Conservation (phyloP, 2,888 invertebrate genomes). For the Polydesmus complanatus region DNA sequence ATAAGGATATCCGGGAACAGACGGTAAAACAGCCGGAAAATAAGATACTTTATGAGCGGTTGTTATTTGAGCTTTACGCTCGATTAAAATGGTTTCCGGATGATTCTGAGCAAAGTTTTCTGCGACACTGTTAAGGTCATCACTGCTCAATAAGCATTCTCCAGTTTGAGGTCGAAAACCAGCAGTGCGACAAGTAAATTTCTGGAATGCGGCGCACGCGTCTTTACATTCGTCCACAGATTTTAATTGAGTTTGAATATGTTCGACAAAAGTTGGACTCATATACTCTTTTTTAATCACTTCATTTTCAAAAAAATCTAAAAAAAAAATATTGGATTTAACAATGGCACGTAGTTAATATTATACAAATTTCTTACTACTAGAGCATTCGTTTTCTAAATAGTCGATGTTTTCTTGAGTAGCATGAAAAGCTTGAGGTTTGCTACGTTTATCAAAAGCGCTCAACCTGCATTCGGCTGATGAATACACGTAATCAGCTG, state of each 20-base stretch:
- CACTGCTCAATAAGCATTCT: slow-evolving; percentile 17
- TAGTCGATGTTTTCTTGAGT: slow-evolving; percentile 36
- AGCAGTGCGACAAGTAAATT: slow-evolving; percentile 15
- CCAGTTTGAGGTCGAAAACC: slow-evolving; percentile 16
- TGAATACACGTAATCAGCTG: slow-evolving; percentile 40
- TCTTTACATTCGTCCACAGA: slow-evolving; percentile 18
- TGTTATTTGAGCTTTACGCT: background rate
- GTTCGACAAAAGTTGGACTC: slow-evolving; percentile 16
- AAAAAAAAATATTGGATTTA: slow-evolving; percentile 6
- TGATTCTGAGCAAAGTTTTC: slow-evolving; percentile 8
- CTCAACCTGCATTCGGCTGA: slow-evolving; percentile 48
- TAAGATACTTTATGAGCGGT: background rate
- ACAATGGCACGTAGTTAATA: background rate
- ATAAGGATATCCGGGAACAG: background rate
- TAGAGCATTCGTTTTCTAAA: slow-evolving; percentile 41
- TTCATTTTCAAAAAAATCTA: slow-evolving; percentile 27
- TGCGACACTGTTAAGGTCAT: slow-evolving; percentile 11
- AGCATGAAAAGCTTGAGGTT: slow-evolving; percentile 36
- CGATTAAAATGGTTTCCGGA: slow-evolving; percentile 11
- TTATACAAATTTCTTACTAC: slow-evolving; percentile 27
- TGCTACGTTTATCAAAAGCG: slow-evolving; percentile 54
- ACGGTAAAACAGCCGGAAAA: background rate
- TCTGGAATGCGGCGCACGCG: slow-evolving; percentile 7
- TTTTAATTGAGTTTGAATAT: slow-evolving; percentile 16
- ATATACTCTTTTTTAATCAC: slow-evolving; percentile 28